A percentile compares a stretch with the other conserved stretches of the same genome.
Conservation (phyloP, 2,888 invertebrate species). For the Drosophila atroscutellata region DNA sequence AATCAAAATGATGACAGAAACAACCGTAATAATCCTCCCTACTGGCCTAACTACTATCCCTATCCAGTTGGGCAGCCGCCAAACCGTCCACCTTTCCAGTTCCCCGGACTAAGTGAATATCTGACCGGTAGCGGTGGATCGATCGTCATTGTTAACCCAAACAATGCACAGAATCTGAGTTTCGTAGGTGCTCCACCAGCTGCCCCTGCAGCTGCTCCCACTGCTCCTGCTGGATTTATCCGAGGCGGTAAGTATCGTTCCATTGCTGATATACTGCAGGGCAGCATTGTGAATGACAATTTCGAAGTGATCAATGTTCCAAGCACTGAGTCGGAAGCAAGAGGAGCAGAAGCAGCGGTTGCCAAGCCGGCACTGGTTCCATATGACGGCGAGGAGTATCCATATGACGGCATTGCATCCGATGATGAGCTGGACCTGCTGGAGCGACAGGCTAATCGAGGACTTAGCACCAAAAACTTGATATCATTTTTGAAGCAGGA, state of each 20-base stretch:
- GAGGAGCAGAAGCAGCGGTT: not conserved
- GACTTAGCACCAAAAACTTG: constrained; percentile 50
- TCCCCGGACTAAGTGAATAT: constrained; percentile 10
- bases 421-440: constrained; percentile 56
- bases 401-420: constrained; percentile 14
- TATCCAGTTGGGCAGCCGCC: not conserved
- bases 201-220: not conserved
- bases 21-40: constrained; percentile 19
- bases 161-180: constrained; percentile 37
- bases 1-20: constrained; percentile 17
- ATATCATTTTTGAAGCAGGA: constrained; percentile 57
- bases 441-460: constrained; percentile 62
- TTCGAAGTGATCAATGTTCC: constrained; percentile 33
- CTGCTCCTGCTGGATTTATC: not conserved
- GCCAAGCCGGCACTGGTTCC: not conserved
- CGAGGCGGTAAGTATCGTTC: constrained; percentile 1
- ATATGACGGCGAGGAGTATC: constrained; percentile 33
- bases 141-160: constrained; percentile 57
- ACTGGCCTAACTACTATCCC: constrained; percentile 36
- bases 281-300: constrained; percentile 39
- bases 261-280: constrained; percentile 41
- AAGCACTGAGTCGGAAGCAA: constrained; percentile 16
- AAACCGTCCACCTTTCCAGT: constrained; percentile 8
- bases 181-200: not conserved
- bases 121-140: constrained; percentile 7